Conservation (phyloP, 2,888 invertebrate genomes). For the Eubasilissa splendida region DNA sequence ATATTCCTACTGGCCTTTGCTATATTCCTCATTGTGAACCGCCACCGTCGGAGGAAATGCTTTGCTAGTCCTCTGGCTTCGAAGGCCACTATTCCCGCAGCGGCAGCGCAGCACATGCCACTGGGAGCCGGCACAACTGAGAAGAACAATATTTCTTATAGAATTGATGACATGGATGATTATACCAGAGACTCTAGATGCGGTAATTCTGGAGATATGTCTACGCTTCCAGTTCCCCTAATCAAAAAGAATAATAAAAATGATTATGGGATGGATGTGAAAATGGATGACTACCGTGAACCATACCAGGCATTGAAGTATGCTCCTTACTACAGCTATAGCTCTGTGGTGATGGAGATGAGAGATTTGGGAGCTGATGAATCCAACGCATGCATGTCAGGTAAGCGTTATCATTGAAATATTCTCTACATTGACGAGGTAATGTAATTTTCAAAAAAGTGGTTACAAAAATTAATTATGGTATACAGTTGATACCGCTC, state of each 20-base stretch:
- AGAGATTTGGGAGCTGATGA: conserved; percentile 76
- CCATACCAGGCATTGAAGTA: conserved; percentile 84
- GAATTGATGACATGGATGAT: conserved; percentile 75
- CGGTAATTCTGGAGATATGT: conserved; percentile 67
- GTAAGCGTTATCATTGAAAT: conserved; percentile 60
- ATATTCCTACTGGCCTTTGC: conserved; percentile 81
- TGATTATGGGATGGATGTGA: conserved; percentile 74
- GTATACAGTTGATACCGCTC: background rate
- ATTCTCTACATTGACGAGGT: background rate
- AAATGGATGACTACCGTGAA: conserved; percentile 84
- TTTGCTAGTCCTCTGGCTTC: conserved; percentile 80
- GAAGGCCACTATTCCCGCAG: conserved; percentile 62
- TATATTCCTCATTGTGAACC: conserved; percentile 80
- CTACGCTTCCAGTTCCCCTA: conserved; percentile 72
- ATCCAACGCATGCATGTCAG: conserved; percentile 67
- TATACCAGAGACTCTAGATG: conserved; percentile 67
- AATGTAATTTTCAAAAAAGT: background rate
- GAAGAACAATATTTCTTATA: conserved; percentile 70
- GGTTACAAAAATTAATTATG: background rate
- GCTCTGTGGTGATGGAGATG: conserved; percentile 84
- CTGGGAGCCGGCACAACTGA: conserved; percentile 71
- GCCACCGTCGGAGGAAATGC: conserved; percentile 81
- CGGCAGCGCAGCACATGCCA: conserved; percentile 64
- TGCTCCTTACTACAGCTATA: conserved; percentile 84
- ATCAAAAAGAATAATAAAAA: conserved; percentile 71